Evolutionary conservation across 2,888 invertebrate species (phyloP).

Genomic region (Ischnus inquisitorius): DNA sequence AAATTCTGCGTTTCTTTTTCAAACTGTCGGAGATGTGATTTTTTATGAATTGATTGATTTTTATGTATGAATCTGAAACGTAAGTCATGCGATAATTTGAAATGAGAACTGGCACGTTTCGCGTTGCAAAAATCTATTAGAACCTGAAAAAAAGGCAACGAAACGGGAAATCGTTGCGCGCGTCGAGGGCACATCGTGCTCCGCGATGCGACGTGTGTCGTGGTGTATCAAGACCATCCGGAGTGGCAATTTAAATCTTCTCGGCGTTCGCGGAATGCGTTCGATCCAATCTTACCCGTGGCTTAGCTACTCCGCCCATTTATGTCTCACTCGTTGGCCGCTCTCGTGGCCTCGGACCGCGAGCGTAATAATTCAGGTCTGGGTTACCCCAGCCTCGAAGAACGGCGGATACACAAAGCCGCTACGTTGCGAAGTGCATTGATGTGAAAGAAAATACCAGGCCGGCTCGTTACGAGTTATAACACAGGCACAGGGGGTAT

Average conservation of each 20-base stretch:
- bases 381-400: conserved; percentile 58
- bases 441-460: conserved; percentile 60
- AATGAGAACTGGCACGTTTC: background rate
- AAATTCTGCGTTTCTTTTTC: too few relatives aligned
- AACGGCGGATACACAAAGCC: conserved; percentile 41
- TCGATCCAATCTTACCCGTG: conserved; percentile 76
- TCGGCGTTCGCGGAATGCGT: conserved; percentile 72
- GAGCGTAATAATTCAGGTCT: conserved; percentile 76
- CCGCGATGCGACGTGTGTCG: conserved; percentile 13
- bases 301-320: conserved; percentile 74
- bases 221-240: conserved; percentile 39
- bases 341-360: conserved; percentile 62
- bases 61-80: background rate
- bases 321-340: conserved; percentile 72
- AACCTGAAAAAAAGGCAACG: conserved; percentile 21
- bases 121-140: background rate
- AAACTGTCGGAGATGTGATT: too few relatives aligned
- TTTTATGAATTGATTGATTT: too few relatives aligned
- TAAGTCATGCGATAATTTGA: background rate
- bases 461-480: conserved; percentile 53
- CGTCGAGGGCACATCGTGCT: background rate
- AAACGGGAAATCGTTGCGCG: background rate
- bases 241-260: conserved; percentile 63
- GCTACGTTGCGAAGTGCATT: conserved; percentile 48
- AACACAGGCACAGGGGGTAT: conserved; percentile 20